These are phyloP conservation scores for Solenodon paradoxus DNA, from an alignment of 2,113 vertebrate genomes.

Conservation along the genomic window DNA sequence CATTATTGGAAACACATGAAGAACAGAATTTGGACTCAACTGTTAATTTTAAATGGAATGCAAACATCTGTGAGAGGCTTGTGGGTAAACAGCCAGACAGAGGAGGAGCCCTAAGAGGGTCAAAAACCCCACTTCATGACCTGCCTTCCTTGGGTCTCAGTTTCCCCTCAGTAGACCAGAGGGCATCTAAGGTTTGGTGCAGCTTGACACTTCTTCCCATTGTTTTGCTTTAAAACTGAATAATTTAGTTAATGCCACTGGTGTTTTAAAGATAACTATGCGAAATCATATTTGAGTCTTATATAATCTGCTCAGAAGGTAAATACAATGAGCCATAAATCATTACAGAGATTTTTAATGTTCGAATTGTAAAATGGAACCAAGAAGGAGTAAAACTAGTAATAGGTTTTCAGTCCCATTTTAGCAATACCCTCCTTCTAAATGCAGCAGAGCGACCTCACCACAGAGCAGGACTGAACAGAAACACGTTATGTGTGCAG, in stretches of 20 bases:
- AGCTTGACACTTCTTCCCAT: neutral
- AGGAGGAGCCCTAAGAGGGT: too few species aligned
- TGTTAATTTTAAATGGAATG: neutral
- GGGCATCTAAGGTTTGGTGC: neutral
- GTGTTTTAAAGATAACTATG: neutral
- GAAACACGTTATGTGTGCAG: neutral
- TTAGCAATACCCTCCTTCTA: slow-evolving; percentile 43
- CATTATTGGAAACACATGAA: neutral
- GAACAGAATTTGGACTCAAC: neutral
- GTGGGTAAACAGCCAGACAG: neutral
- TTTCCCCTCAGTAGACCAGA: neutral
- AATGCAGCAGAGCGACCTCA: slow-evolving; percentile 31
- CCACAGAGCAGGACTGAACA: slow-evolving; percentile 41
- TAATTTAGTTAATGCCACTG: neutral
- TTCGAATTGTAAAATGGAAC: slow-evolving; percentile 49
- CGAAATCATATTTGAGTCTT: neutral
- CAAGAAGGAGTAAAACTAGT: slow-evolving; percentile 54
- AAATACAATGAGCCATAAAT: slow-evolving; percentile 66
- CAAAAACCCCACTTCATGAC: neutral
- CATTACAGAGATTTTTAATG: slow-evolving; percentile 46
- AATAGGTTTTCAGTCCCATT: slow-evolving; percentile 1
- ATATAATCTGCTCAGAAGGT: slow-evolving; percentile 50
- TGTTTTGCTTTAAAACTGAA: neutral
- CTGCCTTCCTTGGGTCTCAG: neutral
- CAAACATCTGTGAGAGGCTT: neutral